phyloP scores from a whole-genome alignment of 2,113 vertebrate species.

The Polypterus senegalus region DNA sequence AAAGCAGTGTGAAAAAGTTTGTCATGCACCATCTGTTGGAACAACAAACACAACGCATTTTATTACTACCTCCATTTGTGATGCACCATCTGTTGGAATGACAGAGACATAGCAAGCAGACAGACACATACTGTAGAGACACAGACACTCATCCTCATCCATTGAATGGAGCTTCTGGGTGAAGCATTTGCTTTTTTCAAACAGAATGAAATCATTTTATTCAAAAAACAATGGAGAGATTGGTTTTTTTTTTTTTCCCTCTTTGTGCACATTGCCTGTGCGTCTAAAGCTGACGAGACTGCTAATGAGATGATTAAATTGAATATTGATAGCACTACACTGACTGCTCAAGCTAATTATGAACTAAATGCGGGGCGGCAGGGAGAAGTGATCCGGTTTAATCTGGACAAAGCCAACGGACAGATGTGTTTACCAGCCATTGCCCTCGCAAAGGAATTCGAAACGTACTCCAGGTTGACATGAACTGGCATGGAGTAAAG shows the following conservation, averaged over 20 bases:
- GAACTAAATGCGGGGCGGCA: conserved; percentile 8
- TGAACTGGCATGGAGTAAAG: no score
- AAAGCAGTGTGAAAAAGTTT: no score
- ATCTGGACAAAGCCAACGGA: neutral
- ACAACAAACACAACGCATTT: no score
- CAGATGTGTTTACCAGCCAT: neutral
- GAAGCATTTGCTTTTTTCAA: conserved; percentile 3
- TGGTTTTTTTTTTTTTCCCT: conserved; percentile 5
- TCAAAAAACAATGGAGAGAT: conserved; percentile 14
- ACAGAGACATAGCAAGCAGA: no score
- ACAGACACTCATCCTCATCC: no score
- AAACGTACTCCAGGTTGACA: no score
- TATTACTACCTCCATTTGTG: no score
- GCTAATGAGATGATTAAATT: conserved; percentile 15
- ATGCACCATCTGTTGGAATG: no score
- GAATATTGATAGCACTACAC: neutral
- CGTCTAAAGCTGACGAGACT: conserved; percentile 6
- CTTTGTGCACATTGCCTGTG: no score
- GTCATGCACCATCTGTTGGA: no score
- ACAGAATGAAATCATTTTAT: conserved; percentile 4
- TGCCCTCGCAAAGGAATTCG: neutral
- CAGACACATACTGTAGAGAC: no score
- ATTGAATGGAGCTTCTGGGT: conserved; percentile 12
- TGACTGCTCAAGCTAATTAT: conserved; percentile 16
- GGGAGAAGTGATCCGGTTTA: neutral